Evolutionary conservation across 2,888 invertebrate genomes (phyloP), one percentile per base, ranked within the genome.

Genomic region (Protonemura montana): DNA sequence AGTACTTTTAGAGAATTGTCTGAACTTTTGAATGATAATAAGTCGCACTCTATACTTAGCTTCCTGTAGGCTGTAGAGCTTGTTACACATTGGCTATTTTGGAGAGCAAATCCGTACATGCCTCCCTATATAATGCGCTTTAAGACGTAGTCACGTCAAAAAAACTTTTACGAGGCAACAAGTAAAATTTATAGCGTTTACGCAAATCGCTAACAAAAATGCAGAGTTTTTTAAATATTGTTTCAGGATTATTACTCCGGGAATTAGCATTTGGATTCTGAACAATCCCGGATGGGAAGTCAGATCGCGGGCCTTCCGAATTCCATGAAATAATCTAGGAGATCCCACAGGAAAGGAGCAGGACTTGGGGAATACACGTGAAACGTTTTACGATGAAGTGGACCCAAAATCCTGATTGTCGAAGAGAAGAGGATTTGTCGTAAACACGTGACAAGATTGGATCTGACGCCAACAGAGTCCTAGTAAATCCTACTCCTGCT

Each of bases 391-490:
- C 59, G 59, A 59, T 59, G 59, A 59, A 59, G 59, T 59, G 59
- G 35, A 59, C 59, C 59, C 59, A 59, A 21, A 10, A 59, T 59
- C 59, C 59, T 21, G 59, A 59, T 59, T 59, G 59, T 21, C 59
- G 59, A 59, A 10, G 59, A 59, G 59, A 59, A 10, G 59, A 59
- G 59, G 59, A 59, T 59, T 13, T 59, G 59, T 78, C 26, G 78
- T 78, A 78, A 78, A 78, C 78, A 78, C 78, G 27, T n/a, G 28
- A 25, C 27, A 27, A 78, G 78, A 78, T 78, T 78, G 78, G 78
- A 78, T 78, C 25, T 27, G 78, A 78, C 25, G 78, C 28, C 78
- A 78, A 78, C 78, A 78, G 7, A 6, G 78, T 13, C 78, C 7
- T 78, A 27, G 78, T 28, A 78, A 78, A 78, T 78, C 78, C 78